Base-by-base conservation (phyloP, 2,113 vertebrate species). In the Mesembrinibis cayennensis region DNA sequence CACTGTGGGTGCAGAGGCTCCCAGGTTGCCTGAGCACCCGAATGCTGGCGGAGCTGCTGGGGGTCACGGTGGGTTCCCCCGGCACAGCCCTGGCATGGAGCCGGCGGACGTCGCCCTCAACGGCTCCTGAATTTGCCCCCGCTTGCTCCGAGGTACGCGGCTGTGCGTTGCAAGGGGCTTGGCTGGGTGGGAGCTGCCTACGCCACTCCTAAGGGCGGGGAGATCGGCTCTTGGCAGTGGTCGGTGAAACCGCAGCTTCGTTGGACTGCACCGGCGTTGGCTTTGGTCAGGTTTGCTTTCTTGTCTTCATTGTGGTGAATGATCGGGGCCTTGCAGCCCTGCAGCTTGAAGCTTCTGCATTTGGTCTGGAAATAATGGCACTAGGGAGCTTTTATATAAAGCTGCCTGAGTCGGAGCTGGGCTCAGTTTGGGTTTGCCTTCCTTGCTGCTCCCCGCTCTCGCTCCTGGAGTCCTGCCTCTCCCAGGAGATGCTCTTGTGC, bases 41-140 rank as follows among this genome's bases (percentile, higher is more conserved):
- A 14, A 20, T 2, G 20, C 79, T 22, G 19, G 53, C 53, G 59
- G 32, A 90, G 70, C 74, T 50, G 47, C 56, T 29, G 52, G 17
- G 11, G 47, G 20, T 38, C 53, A 0, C 0, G 0, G 25, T 27
- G 84, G 10, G 8, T 58, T 72, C 22, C 62, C 0, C 1, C 13
- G 40, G 55, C n/a, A 16, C 79, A 13, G 45, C 10, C 8, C 52
- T 21, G 40, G 47, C 11, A 0, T 18, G 23, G 34, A 49, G 82
- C 19, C 21, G 49, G 36, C 18, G 27, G 27, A 1, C 4, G 4
- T 12, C 3, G 0, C 32, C 42, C 69, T 56, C 34, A 77, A 9
- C 26, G 26, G 38, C 63, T 30, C 32, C 61, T n/a, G 73, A 5
- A 7, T n/a, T 63, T 59, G 53, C 55, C 36, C 19, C 59, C 7